These are phyloP conservation scores for Argopecten irradians DNA, from an alignment of 1,140 invertebrate species.

Conservation along the genomic window DNA sequence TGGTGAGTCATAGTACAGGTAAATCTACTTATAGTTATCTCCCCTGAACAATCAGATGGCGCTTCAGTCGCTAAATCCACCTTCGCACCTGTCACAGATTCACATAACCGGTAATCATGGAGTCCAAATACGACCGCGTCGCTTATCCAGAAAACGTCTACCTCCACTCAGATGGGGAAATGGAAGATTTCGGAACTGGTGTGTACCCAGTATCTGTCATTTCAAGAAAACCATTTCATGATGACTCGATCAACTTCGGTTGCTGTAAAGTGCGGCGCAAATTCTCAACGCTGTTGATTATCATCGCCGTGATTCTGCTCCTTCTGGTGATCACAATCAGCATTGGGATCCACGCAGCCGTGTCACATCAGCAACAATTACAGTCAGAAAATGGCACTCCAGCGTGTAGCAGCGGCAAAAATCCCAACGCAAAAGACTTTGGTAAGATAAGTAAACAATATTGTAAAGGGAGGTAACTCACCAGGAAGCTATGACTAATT, in stretches of 20 bases:
- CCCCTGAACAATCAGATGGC: neutral
- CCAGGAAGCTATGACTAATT: neutral
- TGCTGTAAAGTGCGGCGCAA: neutral
- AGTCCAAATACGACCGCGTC: constrained; percentile 38
- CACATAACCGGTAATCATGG: constrained; percentile 25
- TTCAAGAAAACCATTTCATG: constrained; percentile 33
- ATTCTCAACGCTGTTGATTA: neutral
- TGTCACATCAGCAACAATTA: neutral
- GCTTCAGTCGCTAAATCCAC: neutral
- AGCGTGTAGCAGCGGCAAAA: neutral
- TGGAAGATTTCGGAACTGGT: constrained; percentile 33
- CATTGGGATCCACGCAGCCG: neutral
- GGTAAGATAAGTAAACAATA: neutral
- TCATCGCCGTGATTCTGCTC: neutral
- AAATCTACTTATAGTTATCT: neutral
- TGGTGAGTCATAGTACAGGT: neutral
- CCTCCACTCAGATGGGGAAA: constrained; percentile 27
- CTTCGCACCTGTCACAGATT: constrained; percentile 14
- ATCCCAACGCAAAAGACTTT: neutral
- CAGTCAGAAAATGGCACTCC: neutral
- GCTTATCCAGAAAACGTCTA: constrained; percentile 35
- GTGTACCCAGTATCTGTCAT: constrained; percentile 33
- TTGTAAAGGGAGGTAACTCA: neutral
- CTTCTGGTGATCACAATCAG: neutral
- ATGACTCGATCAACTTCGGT: constrained; percentile 12